These are phyloP conservation scores for Petrolisthes manimaculis DNA, from an alignment of 2,888 invertebrate species.

Conservation along the genomic window DNA sequence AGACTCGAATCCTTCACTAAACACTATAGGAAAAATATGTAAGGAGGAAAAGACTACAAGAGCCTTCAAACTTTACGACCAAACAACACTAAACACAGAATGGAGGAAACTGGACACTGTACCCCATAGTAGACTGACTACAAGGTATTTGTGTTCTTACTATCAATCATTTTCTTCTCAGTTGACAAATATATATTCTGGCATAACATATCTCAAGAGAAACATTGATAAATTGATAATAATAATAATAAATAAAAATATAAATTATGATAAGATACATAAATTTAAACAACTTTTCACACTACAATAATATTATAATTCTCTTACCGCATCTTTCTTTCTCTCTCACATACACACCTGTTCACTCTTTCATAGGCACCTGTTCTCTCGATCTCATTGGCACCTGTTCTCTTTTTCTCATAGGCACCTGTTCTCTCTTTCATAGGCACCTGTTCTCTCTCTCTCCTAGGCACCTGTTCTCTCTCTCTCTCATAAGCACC, in stretches of 20 bases:
- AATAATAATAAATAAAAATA: neutral
- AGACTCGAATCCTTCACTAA: too few relatives aligned
- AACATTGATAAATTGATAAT: neutral
- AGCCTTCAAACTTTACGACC: too few relatives aligned
- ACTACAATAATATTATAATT: neutral
- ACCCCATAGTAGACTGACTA: neutral
- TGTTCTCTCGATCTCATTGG: neutral
- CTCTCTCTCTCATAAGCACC: conserved; percentile 12
- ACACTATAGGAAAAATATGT: too few relatives aligned
- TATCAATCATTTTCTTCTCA: neutral
- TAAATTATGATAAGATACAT: neutral
- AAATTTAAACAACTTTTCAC: neutral
- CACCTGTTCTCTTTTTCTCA: neutral
- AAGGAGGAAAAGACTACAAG: too few relatives aligned
- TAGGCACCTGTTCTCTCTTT: neutral
- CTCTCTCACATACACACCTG: neutral
- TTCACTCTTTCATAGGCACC: neutral
- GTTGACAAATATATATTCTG: neutral
- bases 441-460: conserved; percentile 2
- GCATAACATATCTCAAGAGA: neutral
- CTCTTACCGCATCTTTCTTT: neutral
- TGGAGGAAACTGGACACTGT: too few relatives aligned
- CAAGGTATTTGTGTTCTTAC: neutral
- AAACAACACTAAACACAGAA: too few relatives aligned
- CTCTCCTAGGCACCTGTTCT: neutral